Conservation (phyloP, 2,888 invertebrate genomes). For the Drosophila buzzatii region DNA sequence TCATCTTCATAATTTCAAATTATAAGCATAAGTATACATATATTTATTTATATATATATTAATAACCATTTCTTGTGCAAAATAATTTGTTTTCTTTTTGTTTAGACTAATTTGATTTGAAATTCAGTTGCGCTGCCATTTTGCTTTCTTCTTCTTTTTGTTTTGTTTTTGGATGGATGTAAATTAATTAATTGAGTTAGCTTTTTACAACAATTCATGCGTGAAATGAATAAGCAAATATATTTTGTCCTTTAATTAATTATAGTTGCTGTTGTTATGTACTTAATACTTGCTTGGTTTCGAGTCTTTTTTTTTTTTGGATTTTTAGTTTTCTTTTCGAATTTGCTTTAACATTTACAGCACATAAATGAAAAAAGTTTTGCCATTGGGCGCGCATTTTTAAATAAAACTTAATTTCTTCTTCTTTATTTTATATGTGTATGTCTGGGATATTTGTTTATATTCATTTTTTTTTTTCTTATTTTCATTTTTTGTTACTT, state of each 20-base stretch:
- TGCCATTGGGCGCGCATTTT: conserved; percentile 62
- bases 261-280: conserved; percentile 68
- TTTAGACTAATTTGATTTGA: conserved; percentile 78
- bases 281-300: conserved; percentile 85
- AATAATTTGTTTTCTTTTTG: conserved; percentile 51
- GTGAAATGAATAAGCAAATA: conserved; percentile 70
- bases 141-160: conserved; percentile 37
- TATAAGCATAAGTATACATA: conserved; percentile 67
- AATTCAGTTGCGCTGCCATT: conserved; percentile 79
- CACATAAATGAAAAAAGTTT: conserved; percentile 35
- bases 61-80: conserved; percentile 71
- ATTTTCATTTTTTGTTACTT: conserved; percentile 50
- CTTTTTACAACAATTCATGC: conserved; percentile 66
- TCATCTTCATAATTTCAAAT: conserved; percentile 53
- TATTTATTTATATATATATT: conserved; percentile 12
- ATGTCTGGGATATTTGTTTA: conserved; percentile 40
- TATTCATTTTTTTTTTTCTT: conserved; percentile 27
- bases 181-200: conserved; percentile 72
- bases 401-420: conserved; percentile 62
- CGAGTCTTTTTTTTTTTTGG: conserved; percentile 82
- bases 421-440: conserved; percentile 49
- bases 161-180: conserved; percentile 72
- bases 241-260: conserved; percentile 43
- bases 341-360: conserved; percentile 70
- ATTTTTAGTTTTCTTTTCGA: conserved; percentile 73